Evolutionary conservation across 2,113 vertebrate species (phyloP).

Genomic region (Carassius auratus): DNA sequence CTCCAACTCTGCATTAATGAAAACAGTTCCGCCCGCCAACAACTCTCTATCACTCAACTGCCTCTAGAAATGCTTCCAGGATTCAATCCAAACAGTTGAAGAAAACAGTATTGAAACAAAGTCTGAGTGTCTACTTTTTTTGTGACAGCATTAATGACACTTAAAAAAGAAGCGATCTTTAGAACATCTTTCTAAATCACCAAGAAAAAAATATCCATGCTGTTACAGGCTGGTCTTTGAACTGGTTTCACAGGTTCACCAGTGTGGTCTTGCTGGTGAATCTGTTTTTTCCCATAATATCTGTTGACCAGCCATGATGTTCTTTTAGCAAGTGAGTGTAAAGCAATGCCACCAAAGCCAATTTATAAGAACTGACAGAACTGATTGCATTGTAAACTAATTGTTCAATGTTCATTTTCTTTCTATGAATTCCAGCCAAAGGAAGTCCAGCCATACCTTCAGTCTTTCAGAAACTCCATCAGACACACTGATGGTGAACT

Average conservation of each 20-base stretch:
- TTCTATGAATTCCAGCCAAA: not conserved
- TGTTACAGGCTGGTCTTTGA: not conserved
- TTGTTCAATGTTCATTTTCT: not conserved
- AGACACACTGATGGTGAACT: conserved; percentile 97
- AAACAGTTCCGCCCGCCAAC: conserved; percentile 13
- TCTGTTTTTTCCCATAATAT: not conserved
- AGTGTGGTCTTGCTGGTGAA: not conserved
- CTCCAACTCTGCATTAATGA: conserved; percentile 39
- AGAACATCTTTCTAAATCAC: not conserved
- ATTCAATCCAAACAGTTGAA: conserved; percentile 1
- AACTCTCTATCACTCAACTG: not conserved
- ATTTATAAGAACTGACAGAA: not conserved
- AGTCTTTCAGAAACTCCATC: conserved; percentile 87
- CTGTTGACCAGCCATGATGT: not conserved
- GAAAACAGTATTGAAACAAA: conserved; percentile 2
- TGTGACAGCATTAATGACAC: not conserved
- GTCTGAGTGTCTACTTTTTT: not conserved
- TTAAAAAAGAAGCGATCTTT: not conserved
- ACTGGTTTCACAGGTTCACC: not conserved
- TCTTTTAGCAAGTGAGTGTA: not conserved
- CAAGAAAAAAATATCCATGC: not conserved
- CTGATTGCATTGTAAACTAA: not conserved
- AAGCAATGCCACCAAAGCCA: not conserved
- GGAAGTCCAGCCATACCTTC: conserved; percentile 77
- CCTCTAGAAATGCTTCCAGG: not conserved